Base-by-base conservation (phyloP, 1,140 invertebrate species). In the Danaus plexippus region DNA sequence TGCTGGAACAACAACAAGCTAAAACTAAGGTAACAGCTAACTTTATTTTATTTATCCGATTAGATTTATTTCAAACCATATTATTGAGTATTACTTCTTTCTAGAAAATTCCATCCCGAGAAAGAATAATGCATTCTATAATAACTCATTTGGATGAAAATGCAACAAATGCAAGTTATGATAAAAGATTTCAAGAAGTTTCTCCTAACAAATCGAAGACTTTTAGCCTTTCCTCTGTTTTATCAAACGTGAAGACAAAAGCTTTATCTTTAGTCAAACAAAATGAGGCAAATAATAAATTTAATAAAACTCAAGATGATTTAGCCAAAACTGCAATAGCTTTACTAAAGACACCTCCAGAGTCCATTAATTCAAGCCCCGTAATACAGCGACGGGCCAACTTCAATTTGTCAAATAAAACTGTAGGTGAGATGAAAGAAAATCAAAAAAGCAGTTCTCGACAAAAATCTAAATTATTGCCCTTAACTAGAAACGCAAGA, bases 221-320 rank as follows among this genome's bases (percentile, higher is more conserved):
- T 12, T 77, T 79, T 43, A 88, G 71, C 73, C 71, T 83, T 47
- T 74, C 85, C 64, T 65, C 80, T 64, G 60, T 84, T 7, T 69
- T 89, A 42, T 88, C 78, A 4, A 89, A 87, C 53, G 85, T 88
- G 1, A 90, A 90, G 71, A 87, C 79, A 43, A 90, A 88, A 64
- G 85, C 89, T 13, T 67, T 88, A 49, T 89, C 87, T 57, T 80
- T 89, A 22, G 77, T 89, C 9, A 89, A 84, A 72, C 52, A 73
- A 57, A 73, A 83, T 72, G 78, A 89, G 57, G 69, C 52, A 22
- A 59, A 55, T 9, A 54, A 12, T 15, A 63, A 63, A 9, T 59
- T 69, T 42, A 52, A 62, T 18, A 77, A 70, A 53, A 55, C 64
- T 45, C 58, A 70, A 52, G 60, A 70, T 42, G 66, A 70, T 49